These are phyloP conservation scores for Polyploca ridens DNA, from an alignment of 2,888 invertebrate genomes.

Conservation along the genomic window DNA sequence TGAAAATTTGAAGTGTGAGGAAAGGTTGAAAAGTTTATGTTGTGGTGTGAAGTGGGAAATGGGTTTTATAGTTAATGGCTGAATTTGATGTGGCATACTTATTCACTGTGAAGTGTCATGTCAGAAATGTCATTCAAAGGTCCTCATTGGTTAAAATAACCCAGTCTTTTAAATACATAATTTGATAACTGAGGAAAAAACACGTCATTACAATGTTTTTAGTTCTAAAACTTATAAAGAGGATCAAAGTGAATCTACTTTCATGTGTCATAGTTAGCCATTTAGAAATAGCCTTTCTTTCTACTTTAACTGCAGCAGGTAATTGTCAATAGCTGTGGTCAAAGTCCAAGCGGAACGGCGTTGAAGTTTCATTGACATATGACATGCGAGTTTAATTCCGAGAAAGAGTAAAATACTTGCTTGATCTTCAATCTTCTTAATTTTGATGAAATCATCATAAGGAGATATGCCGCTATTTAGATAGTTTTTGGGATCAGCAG, in stretches of 20 bases:
- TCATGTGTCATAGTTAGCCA: no score
- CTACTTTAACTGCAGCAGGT: slow-evolving; percentile 18
- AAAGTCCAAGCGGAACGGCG: slow-evolving; percentile 34
- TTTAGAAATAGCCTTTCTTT: not conserved
- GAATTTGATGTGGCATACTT: no score
- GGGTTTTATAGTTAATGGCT: no score
- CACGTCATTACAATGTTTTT: no score
- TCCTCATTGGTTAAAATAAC: no score
- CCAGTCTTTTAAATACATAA: no score
- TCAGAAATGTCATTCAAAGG: no score
- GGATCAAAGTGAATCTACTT: no score
- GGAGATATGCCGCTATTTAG: not conserved
- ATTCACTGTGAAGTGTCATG: no score
- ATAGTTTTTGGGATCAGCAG: not conserved
- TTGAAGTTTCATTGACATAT: slow-evolving; percentile 41
- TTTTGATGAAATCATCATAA: not conserved
- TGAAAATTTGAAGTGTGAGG: slow-evolving; percentile 50
- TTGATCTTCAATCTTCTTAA: not conserved
- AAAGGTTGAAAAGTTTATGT: slow-evolving; percentile 42
- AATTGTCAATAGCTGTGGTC: slow-evolving; percentile 32
- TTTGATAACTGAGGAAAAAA: no score
- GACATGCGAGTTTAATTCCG: slow-evolving; percentile 42
- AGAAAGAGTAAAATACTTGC: slow-evolving; percentile 23
- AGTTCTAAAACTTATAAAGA: no score
- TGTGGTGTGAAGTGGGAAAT: slow-evolving; percentile 23